A percentile compares a stretch with the other conserved stretches of the same genome.
phyloP scores from a whole-genome alignment of 2,113 vertebrate genomes.

The Lonchura striata region DNA sequence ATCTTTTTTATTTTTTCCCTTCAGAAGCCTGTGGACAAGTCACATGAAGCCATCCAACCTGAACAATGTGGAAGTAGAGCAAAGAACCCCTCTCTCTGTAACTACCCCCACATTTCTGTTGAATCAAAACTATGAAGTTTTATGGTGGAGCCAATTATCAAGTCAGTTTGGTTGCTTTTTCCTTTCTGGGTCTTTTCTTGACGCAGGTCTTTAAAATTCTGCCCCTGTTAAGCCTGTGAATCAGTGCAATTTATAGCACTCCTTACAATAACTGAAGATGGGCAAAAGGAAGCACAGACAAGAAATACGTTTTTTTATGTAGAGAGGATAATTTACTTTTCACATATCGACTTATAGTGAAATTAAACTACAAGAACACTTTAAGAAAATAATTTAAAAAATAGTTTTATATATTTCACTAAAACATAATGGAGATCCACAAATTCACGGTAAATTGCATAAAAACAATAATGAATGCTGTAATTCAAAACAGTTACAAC shows the following conservation, averaged over 20 bases:
- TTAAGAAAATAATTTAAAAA: background rate
- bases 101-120: background rate
- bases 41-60: background rate
- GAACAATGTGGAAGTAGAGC: background rate
- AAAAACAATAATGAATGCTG: background rate
- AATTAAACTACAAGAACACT: background rate
- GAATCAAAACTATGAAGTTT: constrained; percentile 29
- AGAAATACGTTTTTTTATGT: background rate
- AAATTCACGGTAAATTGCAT: background rate
- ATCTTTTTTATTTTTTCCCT: background rate
- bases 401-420: background rate
- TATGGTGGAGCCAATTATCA: constrained; percentile 58
- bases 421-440: background rate
- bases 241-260: constrained; percentile 12
- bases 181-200: background rate
- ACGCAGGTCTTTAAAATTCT: constrained; percentile 50
- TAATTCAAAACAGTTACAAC: background rate
- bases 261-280: constrained; percentile 34
- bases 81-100: background rate
- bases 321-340: background rate
- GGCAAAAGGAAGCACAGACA: constrained; percentile 26
- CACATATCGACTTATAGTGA: background rate
- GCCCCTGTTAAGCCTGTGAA: constrained; percentile 13
- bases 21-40: background rate
- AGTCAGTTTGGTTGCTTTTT: constrained; percentile 28